These are phyloP conservation scores for Polyergus mexicanus DNA, from an alignment of 1,140 invertebrate genomes.

Conservation along the genomic window DNA sequence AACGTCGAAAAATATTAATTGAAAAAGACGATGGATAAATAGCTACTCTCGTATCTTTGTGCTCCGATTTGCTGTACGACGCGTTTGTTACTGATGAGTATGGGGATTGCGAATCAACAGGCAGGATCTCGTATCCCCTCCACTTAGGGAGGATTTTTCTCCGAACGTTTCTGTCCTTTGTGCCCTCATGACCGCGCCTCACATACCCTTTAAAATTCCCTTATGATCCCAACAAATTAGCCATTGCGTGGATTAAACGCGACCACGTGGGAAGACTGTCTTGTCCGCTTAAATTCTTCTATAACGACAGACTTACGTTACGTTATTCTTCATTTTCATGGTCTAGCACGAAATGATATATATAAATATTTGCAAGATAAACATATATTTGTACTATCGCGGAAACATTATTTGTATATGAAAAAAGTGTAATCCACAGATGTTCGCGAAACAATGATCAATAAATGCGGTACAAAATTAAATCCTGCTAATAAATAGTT, in stretches of 20 bases:
- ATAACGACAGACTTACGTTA: not conserved
- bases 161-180: slow-evolving; percentile 22
- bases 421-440: not conserved
- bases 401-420: not conserved
- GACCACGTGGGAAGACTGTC: slow-evolving; percentile 44
- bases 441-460: not conserved
- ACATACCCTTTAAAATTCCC: slow-evolving; percentile 25
- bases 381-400: not conserved
- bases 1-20: not conserved
- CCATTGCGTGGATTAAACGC: not conserved
- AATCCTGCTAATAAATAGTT: not conserved
- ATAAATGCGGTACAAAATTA: not conserved
- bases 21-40: not conserved
- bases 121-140: slow-evolving; percentile 67
- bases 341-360: not conserved
- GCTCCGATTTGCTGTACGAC: slow-evolving; percentile 32
- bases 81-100: slow-evolving; percentile 66
- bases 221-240: slow-evolving; percentile 8
- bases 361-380: slow-evolving; percentile 4
- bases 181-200: slow-evolving; percentile 29
- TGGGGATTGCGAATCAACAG: slow-evolving; percentile 71
- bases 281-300: slow-evolving; percentile 6
- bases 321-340: not conserved
- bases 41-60: not conserved
- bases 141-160: slow-evolving; percentile 60